Percentiles rank a stretch among this genome's conserved stretches.
Conservation (phyloP, 2,113 vertebrate species). For the Thinocorus orbignyianus region DNA sequence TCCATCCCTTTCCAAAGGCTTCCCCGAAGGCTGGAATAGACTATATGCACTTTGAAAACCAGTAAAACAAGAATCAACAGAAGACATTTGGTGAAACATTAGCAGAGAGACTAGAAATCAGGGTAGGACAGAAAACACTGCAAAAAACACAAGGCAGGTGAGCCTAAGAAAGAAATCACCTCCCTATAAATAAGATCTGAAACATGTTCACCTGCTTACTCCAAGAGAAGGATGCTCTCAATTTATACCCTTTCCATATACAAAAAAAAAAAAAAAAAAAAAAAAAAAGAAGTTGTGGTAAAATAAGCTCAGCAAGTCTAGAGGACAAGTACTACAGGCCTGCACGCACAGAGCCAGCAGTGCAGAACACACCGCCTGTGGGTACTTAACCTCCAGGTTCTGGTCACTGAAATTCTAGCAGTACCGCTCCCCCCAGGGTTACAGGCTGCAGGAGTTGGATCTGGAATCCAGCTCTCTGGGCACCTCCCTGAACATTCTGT, state of each 20-base stretch:
- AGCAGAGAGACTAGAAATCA: neutral
- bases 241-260: neutral
- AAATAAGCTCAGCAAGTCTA: neutral
- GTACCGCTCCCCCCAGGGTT: neutral
- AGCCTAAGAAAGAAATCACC: neutral
- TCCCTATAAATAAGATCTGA: neutral
- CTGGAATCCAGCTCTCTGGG: neutral
- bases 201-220: rapidly evolving
- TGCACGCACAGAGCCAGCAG: neutral
- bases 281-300: neutral
- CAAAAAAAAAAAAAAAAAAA: too few species aligned
- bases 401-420: neutral
- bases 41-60: neutral
- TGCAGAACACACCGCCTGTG: rapidly evolving
- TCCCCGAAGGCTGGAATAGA: neutral
- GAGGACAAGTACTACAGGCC: neutral
- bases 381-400: rapidly evolving
- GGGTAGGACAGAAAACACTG: neutral
- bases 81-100: neutral
- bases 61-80: neutral
- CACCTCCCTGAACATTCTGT: neutral
- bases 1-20: neutral
- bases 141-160: neutral
- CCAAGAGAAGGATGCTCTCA: neutral
- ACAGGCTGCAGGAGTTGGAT: neutral